phyloP scores from a whole-genome alignment of 2,888 invertebrate genomes.

The Tetrapedia diversipes region DNA sequence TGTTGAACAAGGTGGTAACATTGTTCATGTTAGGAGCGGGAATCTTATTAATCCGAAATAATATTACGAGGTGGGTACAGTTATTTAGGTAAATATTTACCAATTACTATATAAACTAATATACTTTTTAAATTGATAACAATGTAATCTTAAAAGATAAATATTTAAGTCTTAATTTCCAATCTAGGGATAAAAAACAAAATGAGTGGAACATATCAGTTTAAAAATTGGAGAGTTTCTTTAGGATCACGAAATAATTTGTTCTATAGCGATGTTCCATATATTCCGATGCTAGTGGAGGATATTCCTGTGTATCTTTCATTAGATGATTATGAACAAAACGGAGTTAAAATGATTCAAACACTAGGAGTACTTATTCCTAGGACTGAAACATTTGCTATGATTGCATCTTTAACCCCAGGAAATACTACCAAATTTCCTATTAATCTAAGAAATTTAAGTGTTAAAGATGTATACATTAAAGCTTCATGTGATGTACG shows the following conservation, averaged over 20 bases:
- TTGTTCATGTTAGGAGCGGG: no score
- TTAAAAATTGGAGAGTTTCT: slow-evolving; percentile 24
- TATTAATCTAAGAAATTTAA: slow-evolving; percentile 38
- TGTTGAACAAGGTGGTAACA: no score
- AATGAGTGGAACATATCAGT: not conserved
- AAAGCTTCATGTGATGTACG: slow-evolving; percentile 1
- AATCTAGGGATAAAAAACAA: not conserved
- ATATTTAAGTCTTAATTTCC: not conserved
- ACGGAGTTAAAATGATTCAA: slow-evolving; percentile 56
- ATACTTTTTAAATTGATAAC: not conserved
- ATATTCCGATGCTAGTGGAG: slow-evolving; percentile 54
- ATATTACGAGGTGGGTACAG: no score
- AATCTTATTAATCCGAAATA: no score
- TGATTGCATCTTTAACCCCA: slow-evolving; percentile 33
- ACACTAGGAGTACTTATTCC: slow-evolving; percentile 53
- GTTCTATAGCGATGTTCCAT: slow-evolving; percentile 28
- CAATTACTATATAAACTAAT: no score
- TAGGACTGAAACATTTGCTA: not conserved
- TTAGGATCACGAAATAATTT: slow-evolving; percentile 41
- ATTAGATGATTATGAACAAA: slow-evolving; percentile 27
- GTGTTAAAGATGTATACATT: slow-evolving; percentile 22
- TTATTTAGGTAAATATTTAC: no score
- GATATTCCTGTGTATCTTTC: slow-evolving; percentile 37
- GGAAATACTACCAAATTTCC: slow-evolving; percentile 29
- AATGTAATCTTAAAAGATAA: not conserved